These are phyloP conservation scores for Petrolisthes manimaculis DNA, from an alignment of 2,888 invertebrate genomes.

Conservation along the genomic window DNA sequence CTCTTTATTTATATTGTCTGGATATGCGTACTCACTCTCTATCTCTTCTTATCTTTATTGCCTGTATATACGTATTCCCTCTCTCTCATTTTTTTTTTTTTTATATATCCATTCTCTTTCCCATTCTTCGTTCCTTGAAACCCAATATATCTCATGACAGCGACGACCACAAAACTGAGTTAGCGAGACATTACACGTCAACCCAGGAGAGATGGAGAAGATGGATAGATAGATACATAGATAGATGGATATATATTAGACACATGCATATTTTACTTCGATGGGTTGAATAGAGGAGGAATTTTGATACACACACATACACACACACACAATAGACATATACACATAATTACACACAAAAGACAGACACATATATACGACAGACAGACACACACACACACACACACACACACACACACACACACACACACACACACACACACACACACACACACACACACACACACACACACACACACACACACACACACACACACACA, in stretches of 20 bases:
- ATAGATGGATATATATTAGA: too few relatives aligned
- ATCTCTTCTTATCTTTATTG: neutral
- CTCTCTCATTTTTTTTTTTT: neutral
- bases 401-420: neutral
- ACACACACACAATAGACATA: neutral
- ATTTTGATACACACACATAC: too few relatives aligned
- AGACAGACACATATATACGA: neutral
- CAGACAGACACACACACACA: neutral
- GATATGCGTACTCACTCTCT: neutral
- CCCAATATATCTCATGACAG: neutral
- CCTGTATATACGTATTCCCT: neutral
- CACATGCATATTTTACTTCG: too few relatives aligned
- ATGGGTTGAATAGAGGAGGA: too few relatives aligned
- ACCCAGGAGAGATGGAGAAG: neutral
- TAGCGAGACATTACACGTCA: too few relatives aligned
- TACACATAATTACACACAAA: neutral
- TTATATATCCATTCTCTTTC: neutral
- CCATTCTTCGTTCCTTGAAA: neutral
- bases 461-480: too few relatives aligned
- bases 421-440: neutral
- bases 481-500: too few relatives aligned
- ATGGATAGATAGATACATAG: neutral
- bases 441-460: neutral
- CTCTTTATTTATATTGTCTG: neutral
- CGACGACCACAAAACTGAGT: too few relatives aligned